Percentiles rank a stretch among this genome's conserved stretches.
Conservation (phyloP, 2,113 vertebrate genomes). For the Nerophis ophidion region DNA sequence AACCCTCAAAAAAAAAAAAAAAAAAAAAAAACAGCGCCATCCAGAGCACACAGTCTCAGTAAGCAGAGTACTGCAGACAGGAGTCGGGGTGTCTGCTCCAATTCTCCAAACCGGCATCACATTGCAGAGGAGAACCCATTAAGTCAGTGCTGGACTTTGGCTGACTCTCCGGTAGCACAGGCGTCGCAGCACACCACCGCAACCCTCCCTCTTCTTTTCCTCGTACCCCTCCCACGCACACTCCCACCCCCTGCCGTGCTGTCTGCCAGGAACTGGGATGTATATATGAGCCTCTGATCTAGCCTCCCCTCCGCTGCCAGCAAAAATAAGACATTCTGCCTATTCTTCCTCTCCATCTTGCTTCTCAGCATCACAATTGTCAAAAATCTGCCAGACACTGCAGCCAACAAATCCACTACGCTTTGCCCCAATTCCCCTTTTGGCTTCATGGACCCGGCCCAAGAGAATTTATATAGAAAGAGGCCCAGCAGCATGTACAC, state of each 20-base stretch:
- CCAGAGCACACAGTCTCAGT: slow-evolving; percentile 8
- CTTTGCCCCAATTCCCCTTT: slow-evolving; percentile 20
- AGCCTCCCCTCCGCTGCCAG: slow-evolving; percentile 65
- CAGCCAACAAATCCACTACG: slow-evolving; percentile 69
- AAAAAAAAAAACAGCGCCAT: neutral
- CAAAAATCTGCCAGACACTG: slow-evolving; percentile 45
- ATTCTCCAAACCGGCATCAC: slow-evolving; percentile 60
- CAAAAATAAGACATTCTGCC: slow-evolving; percentile 69
- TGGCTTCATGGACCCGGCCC: slow-evolving; percentile 41
- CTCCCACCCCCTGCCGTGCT: slow-evolving; percentile 38
- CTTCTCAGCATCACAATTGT: slow-evolving; percentile 49
- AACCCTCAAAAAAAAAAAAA: neutral
- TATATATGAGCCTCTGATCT: slow-evolving; percentile 68
- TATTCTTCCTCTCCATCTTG: slow-evolving; percentile 23
- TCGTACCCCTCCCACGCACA: slow-evolving; percentile 41
- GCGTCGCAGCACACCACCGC: slow-evolving; percentile 38
- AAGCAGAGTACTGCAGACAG: slow-evolving; percentile 39
- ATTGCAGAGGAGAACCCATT: slow-evolving; percentile 64
- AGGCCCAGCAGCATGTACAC: slow-evolving; percentile 24
- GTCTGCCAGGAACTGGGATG: slow-evolving; percentile 67
- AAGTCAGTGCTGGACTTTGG: slow-evolving; percentile 74
- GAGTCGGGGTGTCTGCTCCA: slow-evolving; percentile 67
- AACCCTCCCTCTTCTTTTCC: slow-evolving; percentile 5
- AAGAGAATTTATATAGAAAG: slow-evolving; percentile 28
- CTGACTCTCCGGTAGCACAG: slow-evolving; percentile 70